phyloP scores from a whole-genome alignment of 2,888 invertebrate genomes.

The Nyleta sp. region DNA sequence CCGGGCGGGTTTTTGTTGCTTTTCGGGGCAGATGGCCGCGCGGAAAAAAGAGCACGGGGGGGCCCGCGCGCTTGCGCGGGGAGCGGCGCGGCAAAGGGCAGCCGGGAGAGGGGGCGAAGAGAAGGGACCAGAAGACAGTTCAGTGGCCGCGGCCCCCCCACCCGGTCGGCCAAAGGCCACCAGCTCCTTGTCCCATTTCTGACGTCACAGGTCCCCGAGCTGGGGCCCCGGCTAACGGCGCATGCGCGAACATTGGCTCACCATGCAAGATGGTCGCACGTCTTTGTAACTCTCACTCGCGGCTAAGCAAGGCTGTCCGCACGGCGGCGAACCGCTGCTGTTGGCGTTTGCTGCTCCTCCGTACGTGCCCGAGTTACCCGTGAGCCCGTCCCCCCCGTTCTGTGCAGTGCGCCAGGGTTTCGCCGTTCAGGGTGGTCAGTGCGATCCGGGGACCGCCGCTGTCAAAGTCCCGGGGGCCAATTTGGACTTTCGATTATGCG shows the following conservation, averaged over 20 bases:
- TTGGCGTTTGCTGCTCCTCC: constrained; percentile 39
- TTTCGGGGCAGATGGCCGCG: constrained; percentile 35
- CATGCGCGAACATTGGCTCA: constrained; percentile 70
- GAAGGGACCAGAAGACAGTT: constrained; percentile 73
- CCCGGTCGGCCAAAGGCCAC: constrained; percentile 75
- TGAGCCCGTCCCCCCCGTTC: constrained; percentile 5
- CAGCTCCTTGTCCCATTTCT: constrained; percentile 79
- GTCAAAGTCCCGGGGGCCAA: no score
- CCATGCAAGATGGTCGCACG: constrained; percentile 78
- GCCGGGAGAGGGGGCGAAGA: constrained; percentile 48
- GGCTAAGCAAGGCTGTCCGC: constrained; percentile 72
- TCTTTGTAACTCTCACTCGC: constrained; percentile 78
- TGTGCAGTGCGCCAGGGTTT: constrained; percentile 49
- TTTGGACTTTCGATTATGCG: constrained; percentile 40
- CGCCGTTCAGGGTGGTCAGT: not conserved
- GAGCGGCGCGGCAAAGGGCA: constrained; percentile 57
- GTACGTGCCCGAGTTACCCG: constrained; percentile 47
- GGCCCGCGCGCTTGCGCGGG: constrained; percentile 12
- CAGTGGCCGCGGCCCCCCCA: constrained; percentile 73
- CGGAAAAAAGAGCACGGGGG: constrained; percentile 21
- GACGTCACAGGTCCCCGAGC: constrained; percentile 74
- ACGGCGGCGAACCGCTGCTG: constrained; percentile 65
- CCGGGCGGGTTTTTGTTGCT: constrained; percentile 20
- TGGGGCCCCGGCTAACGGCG: constrained; percentile 69
- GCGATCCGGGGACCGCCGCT: constrained; percentile 12